phyloP scores from a whole-genome alignment of 2,888 invertebrate species.

The Gastracanthus pulcherrimus region DNA sequence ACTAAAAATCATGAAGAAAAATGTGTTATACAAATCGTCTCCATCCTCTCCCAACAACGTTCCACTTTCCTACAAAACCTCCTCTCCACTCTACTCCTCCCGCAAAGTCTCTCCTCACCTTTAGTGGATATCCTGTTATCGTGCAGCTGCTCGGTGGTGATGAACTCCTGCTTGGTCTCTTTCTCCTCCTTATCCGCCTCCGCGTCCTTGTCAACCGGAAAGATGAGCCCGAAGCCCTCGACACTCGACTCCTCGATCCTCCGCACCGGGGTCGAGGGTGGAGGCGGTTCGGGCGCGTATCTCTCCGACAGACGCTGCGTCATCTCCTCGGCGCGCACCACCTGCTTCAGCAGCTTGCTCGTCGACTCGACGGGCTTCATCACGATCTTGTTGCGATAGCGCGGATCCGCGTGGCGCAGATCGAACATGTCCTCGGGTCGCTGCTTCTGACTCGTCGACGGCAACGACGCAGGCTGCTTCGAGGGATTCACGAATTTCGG shows the following conservation, averaged over 20 bases:
- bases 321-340: conserved; percentile 37
- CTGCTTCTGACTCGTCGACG: conserved; percentile 66
- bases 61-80: too few relatives aligned
- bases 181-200: conserved; percentile 64
- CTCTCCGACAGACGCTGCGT: not conserved
- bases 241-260: not conserved
- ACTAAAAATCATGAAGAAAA: too few relatives aligned
- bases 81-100: too few relatives aligned
- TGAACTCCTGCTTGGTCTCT: conserved; percentile 73
- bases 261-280: too few relatives aligned
- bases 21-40: too few relatives aligned
- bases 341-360: conserved; percentile 61
- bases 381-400: conserved; percentile 79
- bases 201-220: conserved; percentile 65
- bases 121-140: conserved; percentile 84
- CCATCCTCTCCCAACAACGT: too few relatives aligned
- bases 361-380: conserved; percentile 76
- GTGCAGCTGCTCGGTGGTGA: conserved; percentile 83
- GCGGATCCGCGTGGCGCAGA: conserved; percentile 74
- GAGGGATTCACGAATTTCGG: conserved; percentile 79
- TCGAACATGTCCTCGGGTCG: conserved; percentile 81
- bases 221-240: conserved; percentile 73
- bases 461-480: conserved; percentile 70
- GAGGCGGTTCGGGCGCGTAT: too few relatives aligned
- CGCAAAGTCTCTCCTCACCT: conserved; percentile 75